Conservation (phyloP, 2,797 vertebrate species). For the Sebastes taczanowskii region DNA sequence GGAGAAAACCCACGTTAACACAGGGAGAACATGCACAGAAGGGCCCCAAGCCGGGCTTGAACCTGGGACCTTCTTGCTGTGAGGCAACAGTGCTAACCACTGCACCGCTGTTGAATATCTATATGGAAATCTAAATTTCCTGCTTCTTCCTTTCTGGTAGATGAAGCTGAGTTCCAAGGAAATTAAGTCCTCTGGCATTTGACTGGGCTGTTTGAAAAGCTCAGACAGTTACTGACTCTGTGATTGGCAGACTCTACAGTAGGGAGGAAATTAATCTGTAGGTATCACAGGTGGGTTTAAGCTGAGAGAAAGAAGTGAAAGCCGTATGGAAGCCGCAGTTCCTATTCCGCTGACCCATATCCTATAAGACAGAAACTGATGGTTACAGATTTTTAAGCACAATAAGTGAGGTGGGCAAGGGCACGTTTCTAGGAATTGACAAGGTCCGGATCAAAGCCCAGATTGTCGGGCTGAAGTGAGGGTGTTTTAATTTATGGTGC, state of each 20-base stretch:
- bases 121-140: background rate
- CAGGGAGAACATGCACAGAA: background rate
- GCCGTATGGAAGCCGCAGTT: background rate
- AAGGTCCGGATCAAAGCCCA: background rate
- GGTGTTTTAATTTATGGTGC: background rate
- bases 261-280: slow-evolving; percentile 57
- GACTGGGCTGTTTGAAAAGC: slow-evolving; percentile 11
- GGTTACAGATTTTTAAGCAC: background rate
- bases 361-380: background rate
- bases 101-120: background rate
- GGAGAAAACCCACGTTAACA: too few species aligned
- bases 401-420: background rate
- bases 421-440: background rate
- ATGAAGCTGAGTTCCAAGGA: background rate
- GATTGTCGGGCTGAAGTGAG: background rate
- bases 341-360: background rate
- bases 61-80: background rate
- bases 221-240: slow-evolving; percentile 14
- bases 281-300: background rate
- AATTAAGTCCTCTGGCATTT: slow-evolving; percentile 23
- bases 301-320: background rate
- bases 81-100: background rate
- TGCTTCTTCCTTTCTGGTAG: background rate
- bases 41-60: background rate
- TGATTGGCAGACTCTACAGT: slow-evolving; percentile 51